A percentile compares a stretch with the other conserved stretches of the same genome.
phyloP scores from a whole-genome alignment of 2,797 vertebrate genomes.

The Sebastolobus alascanus region DNA sequence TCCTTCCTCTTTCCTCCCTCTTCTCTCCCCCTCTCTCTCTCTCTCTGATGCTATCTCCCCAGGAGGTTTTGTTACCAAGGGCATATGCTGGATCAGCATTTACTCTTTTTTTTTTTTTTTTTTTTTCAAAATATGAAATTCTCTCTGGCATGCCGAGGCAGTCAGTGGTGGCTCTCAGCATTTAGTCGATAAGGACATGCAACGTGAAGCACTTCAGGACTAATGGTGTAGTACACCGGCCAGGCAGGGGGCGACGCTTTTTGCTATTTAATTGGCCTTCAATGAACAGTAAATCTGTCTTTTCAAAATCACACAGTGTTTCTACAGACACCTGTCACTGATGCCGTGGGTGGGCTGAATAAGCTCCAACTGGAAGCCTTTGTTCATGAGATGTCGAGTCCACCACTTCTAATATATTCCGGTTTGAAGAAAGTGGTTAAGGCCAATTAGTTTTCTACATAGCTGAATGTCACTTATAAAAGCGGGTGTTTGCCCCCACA shows the following conservation, averaged over 20 bases:
- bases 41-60: constrained; percentile 60
- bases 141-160: constrained; percentile 20
- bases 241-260: not conserved
- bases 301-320: constrained; percentile 17
- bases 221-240: constrained; percentile 15
- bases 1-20: not conserved
- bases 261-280: constrained; percentile 60
- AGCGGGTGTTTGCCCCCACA: constrained; percentile 5
- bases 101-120: constrained; percentile 6
- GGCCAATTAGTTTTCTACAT: constrained; percentile 20
- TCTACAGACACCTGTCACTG: constrained; percentile 22
- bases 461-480: constrained; percentile 32
- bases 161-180: constrained; percentile 37
- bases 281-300: constrained; percentile 37
- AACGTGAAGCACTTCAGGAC: constrained; percentile 41
- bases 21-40: constrained; percentile 12
- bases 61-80: constrained; percentile 73
- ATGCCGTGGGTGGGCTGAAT: constrained; percentile 1
- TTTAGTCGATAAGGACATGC: constrained; percentile 48
- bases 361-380: constrained; percentile 20
- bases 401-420: constrained; percentile 16
- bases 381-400: constrained; percentile 13
- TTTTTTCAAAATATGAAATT: constrained; percentile 42
- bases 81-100: constrained; percentile 63
- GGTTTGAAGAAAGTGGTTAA: constrained; percentile 20